Percentiles rank a stretch among this genome's conserved stretches.
Evolutionary conservation across 2,797 vertebrate genomes (phyloP).

Genomic region (Fistularia commersonii): DNA sequence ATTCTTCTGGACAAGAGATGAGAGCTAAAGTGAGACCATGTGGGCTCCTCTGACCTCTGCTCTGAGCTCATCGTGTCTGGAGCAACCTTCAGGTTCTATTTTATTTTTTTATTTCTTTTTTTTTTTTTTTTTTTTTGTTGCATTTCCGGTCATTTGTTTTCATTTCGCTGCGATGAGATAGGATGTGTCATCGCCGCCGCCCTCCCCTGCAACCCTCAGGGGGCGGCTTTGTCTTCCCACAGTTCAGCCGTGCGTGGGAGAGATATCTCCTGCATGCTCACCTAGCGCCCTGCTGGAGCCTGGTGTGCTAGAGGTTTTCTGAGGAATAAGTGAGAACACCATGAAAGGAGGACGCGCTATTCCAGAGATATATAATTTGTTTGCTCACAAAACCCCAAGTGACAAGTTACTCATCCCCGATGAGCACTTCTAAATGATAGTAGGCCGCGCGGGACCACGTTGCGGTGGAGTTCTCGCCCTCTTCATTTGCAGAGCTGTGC

Average conservation of each 20-base stretch:
- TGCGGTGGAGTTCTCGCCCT: conserved; percentile 28
- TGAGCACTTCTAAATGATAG: conserved; percentile 11
- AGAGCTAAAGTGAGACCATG: conserved; percentile 35
- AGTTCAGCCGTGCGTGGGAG: conserved; percentile 58
- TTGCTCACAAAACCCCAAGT: too few relatives aligned
- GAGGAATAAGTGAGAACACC: too few relatives aligned
- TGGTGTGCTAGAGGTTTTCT: too few relatives aligned
- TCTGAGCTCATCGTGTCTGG: conserved; percentile 33
- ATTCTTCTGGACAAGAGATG: conserved; percentile 32
- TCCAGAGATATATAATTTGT: too few relatives aligned
- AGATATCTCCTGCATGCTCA: conserved; percentile 43
- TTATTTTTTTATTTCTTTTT: conserved; percentile 10
- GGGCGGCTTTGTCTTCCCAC: conserved; percentile 55
- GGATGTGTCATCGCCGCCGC: conserved; percentile 57
- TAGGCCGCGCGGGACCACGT: conserved; percentile 34
- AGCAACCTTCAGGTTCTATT: conserved; percentile 49
- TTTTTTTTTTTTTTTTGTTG: conserved; percentile 34
- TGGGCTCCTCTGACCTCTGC: conserved; percentile 30
- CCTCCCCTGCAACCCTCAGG: conserved; percentile 52
- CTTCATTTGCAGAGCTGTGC: conserved; percentile 49
- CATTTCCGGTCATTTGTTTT: conserved; percentile 66
- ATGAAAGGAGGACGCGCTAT: too few relatives aligned
- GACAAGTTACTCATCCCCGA: background rate
- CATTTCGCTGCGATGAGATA: conserved; percentile 67
- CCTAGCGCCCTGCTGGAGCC: conserved; percentile 31